Conservation (phyloP, 1,140 invertebrate species). For the Mesaphorura yosii region DNA sequence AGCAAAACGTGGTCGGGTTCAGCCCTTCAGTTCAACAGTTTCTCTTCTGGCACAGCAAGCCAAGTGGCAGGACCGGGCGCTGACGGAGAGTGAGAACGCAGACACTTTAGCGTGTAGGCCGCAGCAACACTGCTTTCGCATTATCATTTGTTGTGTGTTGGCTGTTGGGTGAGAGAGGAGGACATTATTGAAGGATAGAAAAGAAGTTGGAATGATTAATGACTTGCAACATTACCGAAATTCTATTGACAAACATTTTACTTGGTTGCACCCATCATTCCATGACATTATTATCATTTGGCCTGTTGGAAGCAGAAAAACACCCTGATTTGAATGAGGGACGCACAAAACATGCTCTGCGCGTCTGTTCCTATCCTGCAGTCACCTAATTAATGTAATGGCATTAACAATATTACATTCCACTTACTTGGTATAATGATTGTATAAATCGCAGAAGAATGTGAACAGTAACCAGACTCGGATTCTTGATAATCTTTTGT, state of each 20-base stretch:
- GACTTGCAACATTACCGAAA: slow-evolving; percentile 32
- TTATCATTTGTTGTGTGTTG: background rate
- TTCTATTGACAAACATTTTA: slow-evolving; percentile 34
- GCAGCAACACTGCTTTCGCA: background rate
- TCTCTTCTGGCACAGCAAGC: background rate
- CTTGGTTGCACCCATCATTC: slow-evolving; percentile 31
- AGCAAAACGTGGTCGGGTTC: too few species aligned
- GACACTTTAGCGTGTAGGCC: background rate
- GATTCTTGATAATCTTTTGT: too few species aligned
- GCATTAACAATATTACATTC: too few species aligned
- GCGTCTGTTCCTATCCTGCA: too few species aligned
- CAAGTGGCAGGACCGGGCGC: background rate
- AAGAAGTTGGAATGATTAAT: slow-evolving; percentile 32
- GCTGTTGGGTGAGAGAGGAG: background rate
- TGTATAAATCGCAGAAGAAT: too few species aligned
- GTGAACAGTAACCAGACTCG: too few species aligned
- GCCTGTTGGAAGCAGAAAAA: too few species aligned
- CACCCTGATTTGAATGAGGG: too few species aligned
- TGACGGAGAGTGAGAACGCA: background rate
- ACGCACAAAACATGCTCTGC: too few species aligned
- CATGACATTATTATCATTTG: slow-evolving; percentile 28
- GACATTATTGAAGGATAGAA: slow-evolving; percentile 2
- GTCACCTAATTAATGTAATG: too few species aligned
- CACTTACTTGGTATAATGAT: too few species aligned
- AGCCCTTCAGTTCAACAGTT: too few species aligned